Conservation (phyloP, 2,888 invertebrate genomes). For the Eupeodes latifasciatus region DNA sequence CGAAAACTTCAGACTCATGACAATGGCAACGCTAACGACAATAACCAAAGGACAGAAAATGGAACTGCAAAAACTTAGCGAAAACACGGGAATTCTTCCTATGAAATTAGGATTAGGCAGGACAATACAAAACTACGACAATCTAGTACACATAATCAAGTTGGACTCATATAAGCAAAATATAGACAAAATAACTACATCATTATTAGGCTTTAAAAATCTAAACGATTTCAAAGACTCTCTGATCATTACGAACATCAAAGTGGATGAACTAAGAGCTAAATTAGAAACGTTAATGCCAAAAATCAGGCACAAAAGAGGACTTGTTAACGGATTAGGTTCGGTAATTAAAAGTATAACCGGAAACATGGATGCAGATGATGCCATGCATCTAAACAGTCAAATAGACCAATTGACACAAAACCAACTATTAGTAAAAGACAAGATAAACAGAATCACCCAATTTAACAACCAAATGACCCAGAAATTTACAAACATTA, state of each 20-base stretch:
- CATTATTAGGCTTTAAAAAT: not conserved
- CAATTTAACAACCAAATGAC: no score
- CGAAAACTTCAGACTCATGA: not conserved
- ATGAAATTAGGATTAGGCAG: constrained; percentile 4
- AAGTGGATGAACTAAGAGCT: not conserved
- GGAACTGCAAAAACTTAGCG: not conserved
- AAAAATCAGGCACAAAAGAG: not conserved
- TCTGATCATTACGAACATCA: not conserved
- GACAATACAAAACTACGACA: constrained; percentile 20
- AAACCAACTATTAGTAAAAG: no score
- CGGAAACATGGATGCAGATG: no score
- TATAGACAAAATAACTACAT: not conserved
- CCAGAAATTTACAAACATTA: no score
- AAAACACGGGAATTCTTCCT: not conserved
- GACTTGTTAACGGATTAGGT: not conserved
- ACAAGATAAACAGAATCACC: no score
- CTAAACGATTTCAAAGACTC: not conserved
- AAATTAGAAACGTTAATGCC: not conserved
- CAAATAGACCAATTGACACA: no score
- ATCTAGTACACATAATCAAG: constrained; percentile 14
- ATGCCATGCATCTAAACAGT: no score
- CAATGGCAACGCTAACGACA: not conserved
- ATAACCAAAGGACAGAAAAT: not conserved
- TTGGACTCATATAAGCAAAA: not conserved
- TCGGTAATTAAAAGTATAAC: no score